A percentile compares a stretch with the other conserved stretches of the same genome.
Conservation (phyloP, 2,113 vertebrate species). For the Cephalopholis sonnerati region DNA sequence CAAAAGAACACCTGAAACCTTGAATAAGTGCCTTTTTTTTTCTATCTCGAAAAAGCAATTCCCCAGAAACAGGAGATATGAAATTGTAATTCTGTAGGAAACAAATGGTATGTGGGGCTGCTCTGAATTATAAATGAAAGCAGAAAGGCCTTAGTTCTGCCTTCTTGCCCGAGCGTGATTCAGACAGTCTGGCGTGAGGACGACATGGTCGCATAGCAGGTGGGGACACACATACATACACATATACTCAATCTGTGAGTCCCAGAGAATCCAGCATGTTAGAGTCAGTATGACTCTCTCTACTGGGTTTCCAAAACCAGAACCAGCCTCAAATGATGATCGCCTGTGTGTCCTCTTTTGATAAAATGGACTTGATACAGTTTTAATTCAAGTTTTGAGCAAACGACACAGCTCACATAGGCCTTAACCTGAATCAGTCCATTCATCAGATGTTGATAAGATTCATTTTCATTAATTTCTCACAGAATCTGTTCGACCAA, state of each 20-base stretch:
- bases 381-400: not conserved
- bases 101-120: constrained; percentile 73
- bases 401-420: not conserved
- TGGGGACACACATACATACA: constrained; percentile 52
- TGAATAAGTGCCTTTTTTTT: constrained; percentile 31
- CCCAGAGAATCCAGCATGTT: constrained; percentile 16
- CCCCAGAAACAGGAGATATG: constrained; percentile 72
- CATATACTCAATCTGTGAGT: constrained; percentile 24
- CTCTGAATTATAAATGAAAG: constrained; percentile 84
- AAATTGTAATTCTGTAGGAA: constrained; percentile 76
- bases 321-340: not conserved
- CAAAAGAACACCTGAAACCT: constrained; percentile 66
- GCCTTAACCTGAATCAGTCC: not conserved
- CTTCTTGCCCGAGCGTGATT: constrained; percentile 74
- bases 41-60: constrained; percentile 68
- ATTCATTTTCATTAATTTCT: not conserved
- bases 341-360: not conserved
- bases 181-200: constrained; percentile 72
- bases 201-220: constrained; percentile 62
- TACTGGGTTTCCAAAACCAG: not conserved
- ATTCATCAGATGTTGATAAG: not conserved
- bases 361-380: not conserved
- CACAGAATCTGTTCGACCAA: not conserved
- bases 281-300: not conserved
- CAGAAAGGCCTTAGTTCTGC: constrained; percentile 79